Evolutionary conservation across 2,888 invertebrate species (phyloP), one percentile per base, ranked within the genome.

Genomic region (Aporophyla nigra): DNA sequence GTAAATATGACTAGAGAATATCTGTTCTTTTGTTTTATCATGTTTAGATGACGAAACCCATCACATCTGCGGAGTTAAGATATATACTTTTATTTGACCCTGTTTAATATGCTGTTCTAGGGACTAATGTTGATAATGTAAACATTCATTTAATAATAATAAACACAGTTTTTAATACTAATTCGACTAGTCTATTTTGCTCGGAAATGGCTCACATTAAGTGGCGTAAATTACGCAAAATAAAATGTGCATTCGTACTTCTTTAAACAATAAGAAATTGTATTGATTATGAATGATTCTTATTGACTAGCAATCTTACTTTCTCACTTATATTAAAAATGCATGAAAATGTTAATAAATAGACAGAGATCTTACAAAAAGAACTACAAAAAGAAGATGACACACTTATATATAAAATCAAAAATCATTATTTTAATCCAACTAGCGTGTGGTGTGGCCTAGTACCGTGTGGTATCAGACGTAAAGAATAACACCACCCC

Each of bases 241-340:
- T 21, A 24, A 40, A 24, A 0, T 58, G 49, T 58, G 49, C 49
- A 10, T 40, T 33, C 16, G 24, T 49, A 73, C 14, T 51, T 59
- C 16, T 7, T 43, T 27, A 33, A 21, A 49, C 33, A 33, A 19
- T 21, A 27, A 19, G 27, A 46, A n/a, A 24, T 53, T 61, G n/a
- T 0, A n/a, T n/a, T 27, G 21, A 16, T 19, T 51, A 19, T 4
- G n/a, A 27, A 0, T 71, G 19, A 27, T 19, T 0, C 53, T 75
- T 74, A 74, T 10, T 10, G 21, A 21, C 40, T 74, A 75, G 21
- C 63, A 27, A 75, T 75, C 54, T 75, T 76, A 75, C 56, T 0
- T 40, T 63, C 46, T 62, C 53, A 59, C 1, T 49, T 56, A 75
- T 16, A 27, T 40, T 16, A 12, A 40, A 58, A 49, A 58, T 53